phyloP scores from a whole-genome alignment of 2,113 vertebrate species.

The Notarius lentiginosus region DNA sequence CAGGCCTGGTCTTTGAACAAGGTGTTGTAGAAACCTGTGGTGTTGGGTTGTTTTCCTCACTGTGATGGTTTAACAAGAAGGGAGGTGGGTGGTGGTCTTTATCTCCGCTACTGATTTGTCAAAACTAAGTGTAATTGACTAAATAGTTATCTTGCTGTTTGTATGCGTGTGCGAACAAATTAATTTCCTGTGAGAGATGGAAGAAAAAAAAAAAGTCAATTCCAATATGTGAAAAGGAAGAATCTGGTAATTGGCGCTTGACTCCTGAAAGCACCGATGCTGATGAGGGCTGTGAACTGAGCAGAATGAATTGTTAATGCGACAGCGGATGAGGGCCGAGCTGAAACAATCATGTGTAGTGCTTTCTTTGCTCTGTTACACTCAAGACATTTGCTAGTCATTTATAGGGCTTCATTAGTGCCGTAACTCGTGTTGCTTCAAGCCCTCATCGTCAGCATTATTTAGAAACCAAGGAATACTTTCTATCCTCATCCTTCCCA shows the following conservation, averaged over 20 bases:
- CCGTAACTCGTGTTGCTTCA: too few species aligned
- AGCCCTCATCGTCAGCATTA: not conserved
- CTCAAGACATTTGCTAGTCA: not conserved
- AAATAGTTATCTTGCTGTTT: not conserved
- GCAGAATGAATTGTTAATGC: conserved; percentile 60
- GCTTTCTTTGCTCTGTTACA: too few species aligned
- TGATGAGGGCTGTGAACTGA: conserved; percentile 33
- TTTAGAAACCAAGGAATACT: not conserved
- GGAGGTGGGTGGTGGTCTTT: not conserved
- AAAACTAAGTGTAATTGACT: conserved; percentile 24
- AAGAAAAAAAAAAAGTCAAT: conserved; percentile 56
- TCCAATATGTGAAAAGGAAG: conserved; percentile 53
- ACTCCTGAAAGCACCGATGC: conserved; percentile 31
- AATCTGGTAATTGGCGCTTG: conserved; percentile 54
- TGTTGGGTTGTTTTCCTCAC: not conserved
- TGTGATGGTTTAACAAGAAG: not conserved
- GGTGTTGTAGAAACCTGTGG: not conserved
- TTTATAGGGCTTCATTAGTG: not conserved
- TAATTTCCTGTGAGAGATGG: conserved; percentile 47
- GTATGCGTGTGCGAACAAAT: conserved; percentile 17
- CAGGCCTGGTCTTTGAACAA: not conserved
- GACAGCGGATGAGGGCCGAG: conserved; percentile 45
- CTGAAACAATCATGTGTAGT: conserved; percentile 18
- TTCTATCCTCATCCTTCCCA: not conserved
- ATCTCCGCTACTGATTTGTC: not conserved